Percentiles rank a stretch among this genome's conserved stretches.
phyloP scores from a whole-genome alignment of 37 sponge, comb jelly and placozoan genomes.

The Eunapius fragilis region DNA sequence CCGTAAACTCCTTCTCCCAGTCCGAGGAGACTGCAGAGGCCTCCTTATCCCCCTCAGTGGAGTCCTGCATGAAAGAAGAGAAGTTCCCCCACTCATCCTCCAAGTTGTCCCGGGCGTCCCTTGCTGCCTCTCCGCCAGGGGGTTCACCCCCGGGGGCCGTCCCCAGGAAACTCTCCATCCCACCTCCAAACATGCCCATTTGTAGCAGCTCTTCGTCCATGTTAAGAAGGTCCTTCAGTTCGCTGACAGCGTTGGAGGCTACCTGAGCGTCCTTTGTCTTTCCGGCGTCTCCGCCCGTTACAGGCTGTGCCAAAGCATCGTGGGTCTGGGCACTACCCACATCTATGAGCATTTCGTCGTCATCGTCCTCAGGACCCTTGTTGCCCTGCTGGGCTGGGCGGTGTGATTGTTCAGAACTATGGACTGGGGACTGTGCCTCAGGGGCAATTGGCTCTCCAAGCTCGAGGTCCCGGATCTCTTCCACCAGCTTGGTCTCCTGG shows the following conservation, averaged over 20 bases:
- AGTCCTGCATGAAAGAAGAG: slow-evolving; percentile 47
- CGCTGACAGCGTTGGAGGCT: background rate
- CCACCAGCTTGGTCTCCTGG: slow-evolving; percentile 28
- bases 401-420: background rate
- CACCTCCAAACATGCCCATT: background rate
- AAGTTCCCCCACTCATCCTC: slow-evolving; percentile 54
- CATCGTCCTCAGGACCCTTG: background rate
- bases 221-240: background rate
- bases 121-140: background rate
- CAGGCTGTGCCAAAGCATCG: slow-evolving; percentile 30
- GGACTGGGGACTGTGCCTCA: background rate
- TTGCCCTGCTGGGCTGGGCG: background rate
- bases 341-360: slow-evolving; percentile 10
- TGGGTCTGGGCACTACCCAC: background rate
- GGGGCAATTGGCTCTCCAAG: slow-evolving; percentile 10
- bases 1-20: slow-evolving; percentile 66
- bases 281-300: background rate
- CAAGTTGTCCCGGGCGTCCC: background rate
- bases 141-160: background rate
- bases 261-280: background rate
- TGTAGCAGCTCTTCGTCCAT: background rate
- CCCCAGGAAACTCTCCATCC: background rate
- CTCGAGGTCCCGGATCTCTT: slow-evolving; percentile 57
- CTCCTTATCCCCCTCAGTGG: background rate
- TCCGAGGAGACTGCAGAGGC: slow-evolving; percentile 23